Evolutionary conservation across 2,113 vertebrate genomes (phyloP).

Genomic region (Falco punctatus): DNA sequence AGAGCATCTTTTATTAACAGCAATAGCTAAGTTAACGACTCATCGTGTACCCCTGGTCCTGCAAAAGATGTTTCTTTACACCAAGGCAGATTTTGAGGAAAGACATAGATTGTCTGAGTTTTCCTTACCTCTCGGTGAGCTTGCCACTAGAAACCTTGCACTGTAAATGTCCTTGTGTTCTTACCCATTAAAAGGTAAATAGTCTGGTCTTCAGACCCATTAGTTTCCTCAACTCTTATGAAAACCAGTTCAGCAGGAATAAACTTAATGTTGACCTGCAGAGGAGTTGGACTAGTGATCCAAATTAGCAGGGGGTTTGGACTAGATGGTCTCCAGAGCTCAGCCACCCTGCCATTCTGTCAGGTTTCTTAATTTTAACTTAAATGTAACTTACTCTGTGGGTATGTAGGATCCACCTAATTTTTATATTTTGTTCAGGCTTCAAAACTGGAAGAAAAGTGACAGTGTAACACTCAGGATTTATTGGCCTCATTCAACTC

Average conservation of each 20-base stretch:
- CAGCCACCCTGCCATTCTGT: background rate
- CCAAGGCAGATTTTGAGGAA: background rate
- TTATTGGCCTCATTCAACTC: background rate
- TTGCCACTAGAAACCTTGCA: background rate
- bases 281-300: background rate
- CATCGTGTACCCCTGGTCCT: background rate
- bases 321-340: background rate
- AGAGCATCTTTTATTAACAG: background rate
- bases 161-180: background rate
- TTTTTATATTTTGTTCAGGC: background rate
- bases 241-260: background rate
- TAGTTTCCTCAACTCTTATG: background rate
- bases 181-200: background rate
- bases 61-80: background rate
- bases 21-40: background rate
- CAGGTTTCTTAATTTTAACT: background rate
- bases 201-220: background rate
- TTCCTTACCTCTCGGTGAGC: background rate
- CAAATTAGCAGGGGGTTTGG: background rate
- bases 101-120: background rate
- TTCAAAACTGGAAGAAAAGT: background rate
- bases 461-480: background rate
- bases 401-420: background rate
- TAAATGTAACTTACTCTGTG: background rate
- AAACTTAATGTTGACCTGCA: background rate